Evolutionary conservation across 1,140 invertebrate genomes (phyloP).

Genomic region (Lepeophtheirus salmonis): DNA sequence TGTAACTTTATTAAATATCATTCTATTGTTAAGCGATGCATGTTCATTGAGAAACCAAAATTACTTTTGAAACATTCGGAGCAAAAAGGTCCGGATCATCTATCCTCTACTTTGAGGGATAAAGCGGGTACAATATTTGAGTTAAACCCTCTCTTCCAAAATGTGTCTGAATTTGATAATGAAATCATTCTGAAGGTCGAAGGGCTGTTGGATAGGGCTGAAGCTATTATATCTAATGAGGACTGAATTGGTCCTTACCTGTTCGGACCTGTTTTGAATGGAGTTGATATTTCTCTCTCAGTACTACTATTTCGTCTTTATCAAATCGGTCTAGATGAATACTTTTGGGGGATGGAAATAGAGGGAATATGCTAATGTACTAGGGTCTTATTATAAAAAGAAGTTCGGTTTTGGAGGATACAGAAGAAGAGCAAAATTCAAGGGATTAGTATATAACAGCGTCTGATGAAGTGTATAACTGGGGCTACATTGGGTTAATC

Average conservation of each 20-base stretch:
- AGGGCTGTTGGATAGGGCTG: neutral
- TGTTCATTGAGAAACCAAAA: too few species aligned
- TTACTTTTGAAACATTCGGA: too few species aligned
- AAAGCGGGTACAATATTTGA: too few species aligned
- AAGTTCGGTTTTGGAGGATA: neutral
- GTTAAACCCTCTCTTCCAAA: neutral
- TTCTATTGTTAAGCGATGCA: too few species aligned
- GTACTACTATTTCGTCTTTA: neutral
- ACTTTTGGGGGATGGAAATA: neutral
- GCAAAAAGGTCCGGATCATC: too few species aligned
- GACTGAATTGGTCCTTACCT: constrained; percentile 2
- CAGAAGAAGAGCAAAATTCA: neutral
- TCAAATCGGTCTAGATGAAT: constrained; percentile 10
- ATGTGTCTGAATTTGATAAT: neutral
- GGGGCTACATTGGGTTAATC: neutral
- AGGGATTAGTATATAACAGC: neutral
- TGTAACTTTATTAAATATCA: too few species aligned
- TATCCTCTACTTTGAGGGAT: too few species aligned
- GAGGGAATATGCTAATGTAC: neutral
- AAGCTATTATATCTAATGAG: neutral
- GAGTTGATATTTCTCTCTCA: neutral
- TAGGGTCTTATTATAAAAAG: neutral
- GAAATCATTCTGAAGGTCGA: neutral
- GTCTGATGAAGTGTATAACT: neutral
- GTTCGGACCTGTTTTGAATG: neutral